Evolutionary conservation across 92 coral and sea anemone species (phyloP), one percentile per base, ranked within the genome.

Genomic region (Nematostella vectensis): DNA sequence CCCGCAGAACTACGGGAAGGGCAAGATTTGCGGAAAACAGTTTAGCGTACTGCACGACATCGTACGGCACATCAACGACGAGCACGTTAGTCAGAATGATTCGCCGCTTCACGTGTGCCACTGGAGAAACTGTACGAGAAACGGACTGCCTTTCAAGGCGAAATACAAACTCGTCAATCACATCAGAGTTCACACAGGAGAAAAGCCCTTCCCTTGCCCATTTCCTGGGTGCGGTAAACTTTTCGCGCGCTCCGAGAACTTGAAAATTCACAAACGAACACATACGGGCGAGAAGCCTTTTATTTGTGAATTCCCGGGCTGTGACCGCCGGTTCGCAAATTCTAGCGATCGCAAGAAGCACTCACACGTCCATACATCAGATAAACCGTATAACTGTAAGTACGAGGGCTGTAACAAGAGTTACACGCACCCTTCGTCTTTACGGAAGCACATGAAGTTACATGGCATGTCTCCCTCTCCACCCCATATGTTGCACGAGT

Each of bases 341-440:
- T 93, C 99, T 18, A 93, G 99, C 78, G 99, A 93, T 75, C 83
- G 99, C 18, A 93, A 93, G 65, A 93, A 93, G 69, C 99, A 93
- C 42, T 93, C 99, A 1, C 99, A 93, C 25, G 99, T 93, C 28
- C 99, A 93, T 49, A 93, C 99, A 1, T 93, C 99, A 16, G 99
- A 93, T 60, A 93, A 93, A 62, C 99, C 99, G 1, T 93, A 93
- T 70, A 87, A 83, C 72, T 93, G 99, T 62, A 87, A 88, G 64
- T 87, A 78, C 56, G 88, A 93, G 49, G 95, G 99, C 19, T 93
- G 99, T 33, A 78, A 85, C 43, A 93, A 93, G 64, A 93, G 99
- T 57, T 93, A 93, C 51, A 93, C 99, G n/a, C 99, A 93, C 63
- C 99, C 99, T 3, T 88, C 96, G 45, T 93, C 99, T 11, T 83